Evolutionary conservation across 1,140 invertebrate species (phyloP), one percentile per base, ranked within the genome.

Genomic region (Drosophila pachea): DNA sequence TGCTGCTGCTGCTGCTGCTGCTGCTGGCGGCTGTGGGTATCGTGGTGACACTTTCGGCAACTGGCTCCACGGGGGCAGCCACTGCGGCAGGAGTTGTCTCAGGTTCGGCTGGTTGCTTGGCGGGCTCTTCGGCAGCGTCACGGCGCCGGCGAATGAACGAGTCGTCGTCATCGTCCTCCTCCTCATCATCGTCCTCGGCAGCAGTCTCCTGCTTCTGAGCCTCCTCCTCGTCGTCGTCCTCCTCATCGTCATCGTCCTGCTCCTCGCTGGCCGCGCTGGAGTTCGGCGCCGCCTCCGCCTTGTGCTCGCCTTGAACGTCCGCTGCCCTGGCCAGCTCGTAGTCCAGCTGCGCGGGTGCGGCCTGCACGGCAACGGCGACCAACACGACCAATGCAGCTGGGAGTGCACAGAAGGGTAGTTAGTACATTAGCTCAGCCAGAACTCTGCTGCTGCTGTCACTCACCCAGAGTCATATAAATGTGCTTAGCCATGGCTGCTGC

Each of bases 381-480:
- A 81, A 42, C n/a, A 69, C 29, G 36, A 86, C 50, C 47, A 83
- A 42, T 45, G 81, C 67, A 48, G 58, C 76, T 83, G 65, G 40
- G 32, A 4, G 4, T 0, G 2, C 22, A 22, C 9, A 14, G 22
- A 36, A 38, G 11, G 9, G n/a, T 42, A 36, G 42, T 43, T 2
- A 5, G 16, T 43, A 48, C n/a, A 48, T 32, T 69, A 36, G 59
- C 22, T 22, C 22, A 38, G n/a, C 16, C 29, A 14, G 14, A 8
- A 7, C 3, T 16, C 38, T n/a, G 9, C 12, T 14, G 16, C 40
- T 14, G n/a, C 12, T 59, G 33, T 4, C 7, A 36, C 73, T 86
- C 67, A 84, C 79, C 79, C 42, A 86, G 22, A 47, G 76, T 60
- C 62, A 66, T 48, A 58, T 74, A 76, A 45, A 77, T 77, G 68